Evolutionary conservation across 1,140 invertebrate species (phyloP).

Genomic region (Scaptomyza graminum): DNA sequence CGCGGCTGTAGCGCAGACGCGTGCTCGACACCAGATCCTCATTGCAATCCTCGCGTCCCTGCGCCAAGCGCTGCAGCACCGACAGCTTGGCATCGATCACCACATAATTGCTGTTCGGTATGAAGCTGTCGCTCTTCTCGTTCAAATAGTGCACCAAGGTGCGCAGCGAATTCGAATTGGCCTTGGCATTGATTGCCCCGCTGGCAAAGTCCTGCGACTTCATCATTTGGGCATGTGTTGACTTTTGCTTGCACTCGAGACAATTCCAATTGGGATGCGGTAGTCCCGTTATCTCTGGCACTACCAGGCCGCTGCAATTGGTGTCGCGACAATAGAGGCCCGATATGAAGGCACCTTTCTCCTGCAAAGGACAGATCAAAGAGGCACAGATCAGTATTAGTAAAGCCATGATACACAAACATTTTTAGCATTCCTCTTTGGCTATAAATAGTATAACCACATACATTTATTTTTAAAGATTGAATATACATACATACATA

Average conservation of each 20-base stretch:
- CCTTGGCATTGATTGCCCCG: slow-evolving; percentile 77
- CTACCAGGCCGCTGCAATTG: slow-evolving; percentile 74
- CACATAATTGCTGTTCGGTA: slow-evolving; percentile 73
- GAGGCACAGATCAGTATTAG: slow-evolving; percentile 19
- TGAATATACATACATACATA: slow-evolving; percentile 51
- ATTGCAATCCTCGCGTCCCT: slow-evolving; percentile 68
- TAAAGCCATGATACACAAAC: background rate
- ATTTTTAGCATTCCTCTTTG: slow-evolving; percentile 30
- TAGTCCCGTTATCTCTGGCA: slow-evolving; percentile 73
- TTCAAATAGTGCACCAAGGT: slow-evolving; percentile 74
- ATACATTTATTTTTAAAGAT: slow-evolving; percentile 10
- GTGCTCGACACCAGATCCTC: slow-evolving; percentile 69
- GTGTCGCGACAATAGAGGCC: slow-evolving; percentile 78
- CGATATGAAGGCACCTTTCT: slow-evolving; percentile 77
- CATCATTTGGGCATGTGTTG: slow-evolving; percentile 76
- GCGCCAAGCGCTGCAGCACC: slow-evolving; percentile 58
- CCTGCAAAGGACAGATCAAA: slow-evolving; percentile 46
- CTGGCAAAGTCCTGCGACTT: slow-evolving; percentile 79
- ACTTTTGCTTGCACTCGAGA: slow-evolving; percentile 77
- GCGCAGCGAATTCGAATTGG: slow-evolving; percentile 74
- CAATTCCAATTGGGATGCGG: slow-evolving; percentile 82
- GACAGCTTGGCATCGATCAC: slow-evolving; percentile 79
- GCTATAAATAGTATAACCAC: slow-evolving; percentile 41
- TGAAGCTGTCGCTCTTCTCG: slow-evolving; percentile 75
- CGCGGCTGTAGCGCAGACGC: slow-evolving; percentile 73